A percentile compares a stretch with the other conserved stretches of the same genome.
phyloP scores from a whole-genome alignment of 2,113 vertebrate species.

The Ariopsis seemanni region DNA sequence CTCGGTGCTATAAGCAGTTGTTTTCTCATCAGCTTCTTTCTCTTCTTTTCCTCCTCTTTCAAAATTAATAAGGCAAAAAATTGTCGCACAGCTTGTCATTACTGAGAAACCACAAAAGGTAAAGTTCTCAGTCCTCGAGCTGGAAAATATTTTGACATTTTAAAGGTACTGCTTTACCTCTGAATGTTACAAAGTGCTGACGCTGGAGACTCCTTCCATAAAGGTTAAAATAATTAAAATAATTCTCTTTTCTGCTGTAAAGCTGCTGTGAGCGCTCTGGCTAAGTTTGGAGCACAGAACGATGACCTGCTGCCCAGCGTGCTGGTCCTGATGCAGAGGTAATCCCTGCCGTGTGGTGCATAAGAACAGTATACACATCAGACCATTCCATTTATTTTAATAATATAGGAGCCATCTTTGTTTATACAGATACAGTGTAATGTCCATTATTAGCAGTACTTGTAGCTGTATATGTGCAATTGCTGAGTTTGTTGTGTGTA shows the following conservation, averaged over 20 bases:
- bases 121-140: too few species aligned
- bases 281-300: constrained; percentile 98
- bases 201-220: background rate
- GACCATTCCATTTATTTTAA: background rate
- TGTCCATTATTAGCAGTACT: background rate
- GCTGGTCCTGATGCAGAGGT: constrained; percentile 95
- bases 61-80: background rate
- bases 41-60: background rate
- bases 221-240: background rate
- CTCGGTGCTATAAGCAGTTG: background rate
- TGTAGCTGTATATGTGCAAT: background rate
- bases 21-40: background rate
- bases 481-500: constrained; percentile 52
- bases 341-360: background rate
- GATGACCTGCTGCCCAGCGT: constrained; percentile 93
- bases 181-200: background rate
- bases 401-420: background rate
- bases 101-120: background rate
- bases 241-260: constrained; percentile 21
- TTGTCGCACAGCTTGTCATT: background rate
- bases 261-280: constrained; percentile 96
- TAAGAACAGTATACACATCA: background rate
- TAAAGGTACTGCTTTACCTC: background rate
- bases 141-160: background rate
- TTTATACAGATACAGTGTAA: background rate